phyloP scores from a whole-genome alignment of 2,888 invertebrate species.

The Mythimna impura region DNA sequence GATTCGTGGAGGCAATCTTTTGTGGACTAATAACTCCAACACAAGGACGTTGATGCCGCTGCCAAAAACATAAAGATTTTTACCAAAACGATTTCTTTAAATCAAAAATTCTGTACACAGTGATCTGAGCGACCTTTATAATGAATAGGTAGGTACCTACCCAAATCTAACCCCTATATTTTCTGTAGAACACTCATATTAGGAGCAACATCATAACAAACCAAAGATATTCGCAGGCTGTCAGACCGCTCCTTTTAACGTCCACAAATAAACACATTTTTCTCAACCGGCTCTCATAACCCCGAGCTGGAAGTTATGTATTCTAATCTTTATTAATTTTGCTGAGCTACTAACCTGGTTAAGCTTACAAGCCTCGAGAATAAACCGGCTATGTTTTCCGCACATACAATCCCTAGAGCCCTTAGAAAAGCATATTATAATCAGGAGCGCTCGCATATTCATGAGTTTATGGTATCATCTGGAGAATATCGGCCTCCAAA shows the following conservation, averaged over 20 bases:
- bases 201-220: conserved; percentile 14
- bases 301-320: conserved; percentile 52
- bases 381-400: conserved; percentile 57
- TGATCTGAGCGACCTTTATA: neutral
- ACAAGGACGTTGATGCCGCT: no score
- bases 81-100: neutral
- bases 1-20: no score
- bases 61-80: no score
- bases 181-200: neutral
- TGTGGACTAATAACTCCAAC: no score
- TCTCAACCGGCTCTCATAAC: conserved; percentile 46
- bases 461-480: conserved; percentile 55
- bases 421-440: conserved; percentile 59
- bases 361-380: conserved; percentile 51
- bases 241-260: conserved; percentile 19
- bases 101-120: neutral
- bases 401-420: conserved; percentile 41
- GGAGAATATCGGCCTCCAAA: conserved; percentile 45
- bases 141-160: neutral
- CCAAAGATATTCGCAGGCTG: conserved; percentile 14
- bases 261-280: conserved; percentile 43
- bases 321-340: conserved; percentile 58
- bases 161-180: neutral
- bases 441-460: conserved; percentile 59
- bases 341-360: conserved; percentile 48